Percentiles rank a stretch among this genome's conserved stretches.
These are phyloP conservation scores for Lypha dubia DNA, from an alignment of 2,888 invertebrate species.

Conservation along the genomic window DNA sequence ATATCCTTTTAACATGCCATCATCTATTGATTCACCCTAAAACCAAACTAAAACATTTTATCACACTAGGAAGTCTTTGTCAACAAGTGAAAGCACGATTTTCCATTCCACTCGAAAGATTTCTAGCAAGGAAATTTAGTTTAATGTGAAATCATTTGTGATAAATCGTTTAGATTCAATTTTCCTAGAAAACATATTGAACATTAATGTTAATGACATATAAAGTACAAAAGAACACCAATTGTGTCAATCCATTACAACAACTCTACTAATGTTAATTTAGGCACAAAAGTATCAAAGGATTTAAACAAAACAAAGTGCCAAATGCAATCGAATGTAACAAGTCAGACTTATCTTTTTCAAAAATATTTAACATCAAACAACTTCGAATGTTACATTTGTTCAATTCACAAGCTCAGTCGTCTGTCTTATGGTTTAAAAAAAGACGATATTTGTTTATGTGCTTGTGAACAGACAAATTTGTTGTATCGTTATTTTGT, in stretches of 20 bases:
- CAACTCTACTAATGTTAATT: not conserved
- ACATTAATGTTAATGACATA: conserved; percentile 44
- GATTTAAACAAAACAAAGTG: not conserved
- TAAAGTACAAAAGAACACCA: conserved; percentile 19
- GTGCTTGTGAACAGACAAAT: too few relatives aligned
- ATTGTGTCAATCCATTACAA: conserved; percentile 30
- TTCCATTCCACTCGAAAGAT: not conserved
- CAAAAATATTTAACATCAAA: not conserved
- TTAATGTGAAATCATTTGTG: conserved; percentile 47
- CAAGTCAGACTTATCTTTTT: not conserved
- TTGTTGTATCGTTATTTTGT: too few relatives aligned
- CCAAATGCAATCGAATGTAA: not conserved
- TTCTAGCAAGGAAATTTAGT: conserved; percentile 5
- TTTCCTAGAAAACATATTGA: conserved; percentile 37
- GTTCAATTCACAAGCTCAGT: too few relatives aligned
- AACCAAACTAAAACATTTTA: too few relatives aligned
- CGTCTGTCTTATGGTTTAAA: too few relatives aligned
- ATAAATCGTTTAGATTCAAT: conserved; percentile 58
- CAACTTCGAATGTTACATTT: too few relatives aligned
- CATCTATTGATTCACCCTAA: too few relatives aligned
- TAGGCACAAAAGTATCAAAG: not conserved
- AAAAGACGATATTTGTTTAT: too few relatives aligned
- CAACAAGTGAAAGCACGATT: not conserved
- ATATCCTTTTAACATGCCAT: not conserved
- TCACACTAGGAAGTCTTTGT: too few relatives aligned